Evolutionary conservation across 2,888 invertebrate genomes (phyloP), one percentile per base, ranked within the genome.

Genomic region (Brenthis daphne): DNA sequence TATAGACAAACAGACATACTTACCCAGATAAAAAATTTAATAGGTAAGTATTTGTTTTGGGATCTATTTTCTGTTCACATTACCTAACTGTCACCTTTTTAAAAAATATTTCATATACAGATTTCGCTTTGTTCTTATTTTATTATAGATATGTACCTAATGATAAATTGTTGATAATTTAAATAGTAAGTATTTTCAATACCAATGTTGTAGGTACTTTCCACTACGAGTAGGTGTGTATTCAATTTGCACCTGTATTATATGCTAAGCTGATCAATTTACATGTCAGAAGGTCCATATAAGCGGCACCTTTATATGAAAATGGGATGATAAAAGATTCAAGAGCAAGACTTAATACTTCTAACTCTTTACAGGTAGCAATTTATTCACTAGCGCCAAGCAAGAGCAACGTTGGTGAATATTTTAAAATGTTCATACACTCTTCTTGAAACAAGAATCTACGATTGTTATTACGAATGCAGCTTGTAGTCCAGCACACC

Each of bases 301-400:
- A 53, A 16, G 37, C 14, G 51, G 20, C 20, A 16, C 51, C 37
- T 51, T 55, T 20, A 50, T 54, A 37, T 55, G 70, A 29, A 70
- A 43, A 61, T 63, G 16, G 47, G 20, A 55, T 68, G 50, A 57
- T 71, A 64, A 71, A 68, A 60, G 24, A 71, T 71, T 68, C 71
- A 68, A 56, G 53, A n/a, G 16, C 37, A 51, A 43, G 29, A 55
- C 63, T 57, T 47, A 61, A 54, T 65, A 54, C 57, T 68, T 54
- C 20, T 65, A 65, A 54, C 57, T 55, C 55, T 63, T 66, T 58
- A 53, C n/a, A 29, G 24, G 47, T n/a, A n/a, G 51, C 57, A 50
- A 51, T 57, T 51, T 57, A 65, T 58, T 43, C 51, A 57, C 37
- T 24, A 51, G 57, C 29, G 43, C 37, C 50, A 65, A 56, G 20